These are phyloP conservation scores for Cassiopea andromeda DNA, from an alignment of 30 jellyfish, hydroid and myxozoan species.

Conservation along the genomic window DNA sequence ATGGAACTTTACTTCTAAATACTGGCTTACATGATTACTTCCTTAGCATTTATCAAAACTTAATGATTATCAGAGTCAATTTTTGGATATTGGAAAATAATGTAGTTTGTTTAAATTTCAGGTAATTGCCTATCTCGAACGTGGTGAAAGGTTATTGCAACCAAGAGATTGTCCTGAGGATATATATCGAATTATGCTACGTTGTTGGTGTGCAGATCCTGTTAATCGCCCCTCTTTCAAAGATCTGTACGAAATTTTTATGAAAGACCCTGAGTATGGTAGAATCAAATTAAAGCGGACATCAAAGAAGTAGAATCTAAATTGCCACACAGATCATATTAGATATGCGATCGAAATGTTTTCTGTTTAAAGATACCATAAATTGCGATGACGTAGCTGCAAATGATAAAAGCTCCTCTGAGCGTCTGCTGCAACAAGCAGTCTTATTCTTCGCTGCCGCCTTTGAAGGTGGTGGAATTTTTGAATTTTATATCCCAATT, in stretches of 20 bases:
- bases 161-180: constrained; percentile 90
- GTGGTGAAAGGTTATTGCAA: constrained; percentile 72
- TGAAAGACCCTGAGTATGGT: constrained; percentile 95
- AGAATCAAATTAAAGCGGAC: constrained; percentile 42
- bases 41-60: no score
- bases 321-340: neutral
- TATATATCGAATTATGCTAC: constrained; percentile 80
- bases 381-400: no score
- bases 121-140: constrained; percentile 90
- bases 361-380: neutral
- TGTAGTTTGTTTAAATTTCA: neutral
- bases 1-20: no score
- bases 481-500: no score
- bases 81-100: no score
- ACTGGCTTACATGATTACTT: no score
- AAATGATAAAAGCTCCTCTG: no score
- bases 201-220: constrained; percentile 93
- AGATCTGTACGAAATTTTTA: constrained; percentile 77
- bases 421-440: no score
- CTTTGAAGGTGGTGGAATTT: no score
- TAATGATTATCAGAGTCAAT: no score
- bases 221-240: constrained; percentile 83
- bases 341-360: neutral
- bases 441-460: no score
- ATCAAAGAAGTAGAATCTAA: constrained; percentile 1